Conservation (phyloP, 2,797 vertebrate species). For the Urosaurus nigricauda region DNA sequence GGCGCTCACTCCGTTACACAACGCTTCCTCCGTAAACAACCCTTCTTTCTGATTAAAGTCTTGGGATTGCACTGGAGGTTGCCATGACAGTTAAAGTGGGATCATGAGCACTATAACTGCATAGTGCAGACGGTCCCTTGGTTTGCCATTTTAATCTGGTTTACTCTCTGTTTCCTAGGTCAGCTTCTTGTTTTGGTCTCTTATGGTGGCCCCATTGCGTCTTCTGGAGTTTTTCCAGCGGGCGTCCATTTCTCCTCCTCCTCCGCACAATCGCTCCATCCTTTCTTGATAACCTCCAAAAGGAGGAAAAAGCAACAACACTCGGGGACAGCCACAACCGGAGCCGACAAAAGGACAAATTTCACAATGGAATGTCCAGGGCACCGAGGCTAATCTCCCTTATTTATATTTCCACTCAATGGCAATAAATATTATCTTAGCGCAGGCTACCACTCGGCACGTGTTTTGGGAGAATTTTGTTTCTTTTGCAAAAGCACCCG, state of each 20-base stretch:
- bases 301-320: neutral
- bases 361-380: constrained; percentile 23
- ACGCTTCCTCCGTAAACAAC: no score
- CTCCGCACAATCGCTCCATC: neutral
- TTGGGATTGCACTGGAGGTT: no score
- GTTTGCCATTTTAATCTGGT: neutral
- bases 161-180: neutral
- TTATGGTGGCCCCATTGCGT: neutral
- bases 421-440: constrained; percentile 58
- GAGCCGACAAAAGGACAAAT: constrained; percentile 38
- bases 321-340: neutral
- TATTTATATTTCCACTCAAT: constrained; percentile 75
- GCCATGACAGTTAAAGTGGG: no score
- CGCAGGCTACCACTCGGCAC: neutral
- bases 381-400: constrained; percentile 48
- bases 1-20: no score
- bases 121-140: no score
- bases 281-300: neutral
- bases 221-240: neutral
- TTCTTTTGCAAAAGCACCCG: neutral
- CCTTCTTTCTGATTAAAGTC: no score
- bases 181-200: neutral
- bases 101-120: no score
- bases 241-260: no score
- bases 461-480: neutral